These are phyloP conservation scores for Lacanobia oleracea DNA, from an alignment of 2,888 invertebrate species.

Conservation along the genomic window DNA sequence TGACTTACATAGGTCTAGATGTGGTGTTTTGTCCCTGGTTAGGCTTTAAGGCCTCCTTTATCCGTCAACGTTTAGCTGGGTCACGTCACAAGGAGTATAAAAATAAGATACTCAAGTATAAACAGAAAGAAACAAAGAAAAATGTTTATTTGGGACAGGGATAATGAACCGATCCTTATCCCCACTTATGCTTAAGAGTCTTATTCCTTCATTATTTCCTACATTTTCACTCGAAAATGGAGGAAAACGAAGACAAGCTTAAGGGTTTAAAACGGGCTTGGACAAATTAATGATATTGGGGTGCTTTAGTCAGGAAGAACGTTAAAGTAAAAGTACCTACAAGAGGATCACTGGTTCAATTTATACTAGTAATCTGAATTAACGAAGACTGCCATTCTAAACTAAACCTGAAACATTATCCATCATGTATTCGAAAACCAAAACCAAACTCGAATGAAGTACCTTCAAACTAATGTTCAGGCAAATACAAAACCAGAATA, in stretches of 20 bases:
- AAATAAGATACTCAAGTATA: conserved; percentile 27
- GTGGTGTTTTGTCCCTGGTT: conserved; percentile 12
- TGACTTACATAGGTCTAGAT: conserved; percentile 5
- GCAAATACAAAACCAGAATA: conserved; percentile 35
- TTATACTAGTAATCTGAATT: conserved; percentile 14
- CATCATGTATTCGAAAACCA: too few species aligned
- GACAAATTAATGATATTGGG: conserved; percentile 4
- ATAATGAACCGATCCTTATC: conserved; percentile 13
- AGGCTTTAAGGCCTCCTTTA: conserved; percentile 29
- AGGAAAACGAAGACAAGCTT: not conserved
- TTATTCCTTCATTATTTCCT: conserved; percentile 6
- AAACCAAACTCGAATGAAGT: conserved; percentile 1
- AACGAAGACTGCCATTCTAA: not conserved
- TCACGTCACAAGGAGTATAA: conserved; percentile 41
- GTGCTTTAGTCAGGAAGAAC: not conserved
- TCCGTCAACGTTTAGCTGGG: conserved; percentile 26
- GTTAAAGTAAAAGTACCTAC: not conserved
- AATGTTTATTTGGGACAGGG: too few species aligned
- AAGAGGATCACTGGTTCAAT: not conserved
- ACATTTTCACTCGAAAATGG: not conserved
- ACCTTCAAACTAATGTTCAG: conserved; percentile 7
- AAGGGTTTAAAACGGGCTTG: conserved; percentile 3
- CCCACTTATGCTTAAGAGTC: not conserved
- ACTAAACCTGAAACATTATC: too few species aligned
- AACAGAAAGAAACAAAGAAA: too few species aligned